Evolutionary conservation across 2,888 invertebrate species (phyloP), one percentile per base, ranked within the genome.

Genomic region (Microlaimidae sp.): DNA sequence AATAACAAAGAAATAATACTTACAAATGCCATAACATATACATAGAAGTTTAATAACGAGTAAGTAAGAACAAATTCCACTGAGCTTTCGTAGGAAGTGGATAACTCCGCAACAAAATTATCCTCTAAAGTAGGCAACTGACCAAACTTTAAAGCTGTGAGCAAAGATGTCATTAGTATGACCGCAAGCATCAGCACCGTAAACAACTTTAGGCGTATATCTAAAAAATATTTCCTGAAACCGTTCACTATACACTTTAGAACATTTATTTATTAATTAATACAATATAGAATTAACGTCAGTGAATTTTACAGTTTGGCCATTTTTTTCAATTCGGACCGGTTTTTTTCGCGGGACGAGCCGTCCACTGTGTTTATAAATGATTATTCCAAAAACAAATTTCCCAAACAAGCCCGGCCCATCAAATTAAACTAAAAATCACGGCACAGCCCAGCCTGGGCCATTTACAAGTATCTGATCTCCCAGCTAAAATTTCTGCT

Each of bases 1-100:
- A n/a, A n/a, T n/a, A n/a, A n/a, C n/a, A n/a, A n/a, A n/a, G n/a
- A n/a, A n/a, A n/a, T n/a, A n/a, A n/a, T n/a, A n/a, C n/a, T n/a
- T n/a, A 93, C 82, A 72, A 88, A 92, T 19, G 89, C 86, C 82
- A 92, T 82, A 5, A 85, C 82, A 72, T 85, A 90, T 60, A 92
- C 73, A 71, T 92, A 90, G 71, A 90, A 85, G 75, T 93, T 93
- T 52, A 90, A 78, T 45, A 92, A 77, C 26, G 89, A 88, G 71
- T 92, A 92, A 61, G 89, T 82, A 2, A 88, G 83, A 83, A 93
- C 88, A 73, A 93, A 93, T 61, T 92, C 87, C 5, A 86, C 87
- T 0, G 89, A 90, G 61, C 85, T 89, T 64, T 82, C 81, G 71
- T 89, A 88, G 69, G 82, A 83, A 40, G 85, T 83, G 24, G 82